Base-by-base conservation (phyloP, 1,140 invertebrate species). In the Globodera rostochiensis region DNA sequence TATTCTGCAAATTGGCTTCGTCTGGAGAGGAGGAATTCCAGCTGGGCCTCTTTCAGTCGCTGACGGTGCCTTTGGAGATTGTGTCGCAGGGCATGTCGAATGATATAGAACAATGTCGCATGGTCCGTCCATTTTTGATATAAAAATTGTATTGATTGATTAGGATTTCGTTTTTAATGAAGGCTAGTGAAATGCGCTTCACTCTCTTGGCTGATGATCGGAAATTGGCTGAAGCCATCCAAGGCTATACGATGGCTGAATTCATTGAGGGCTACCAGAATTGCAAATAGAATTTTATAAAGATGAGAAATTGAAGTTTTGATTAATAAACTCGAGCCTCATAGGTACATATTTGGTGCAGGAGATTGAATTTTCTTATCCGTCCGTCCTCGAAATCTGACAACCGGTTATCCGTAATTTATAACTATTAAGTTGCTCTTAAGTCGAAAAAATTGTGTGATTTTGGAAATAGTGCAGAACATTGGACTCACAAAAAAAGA, bases 141-240 rank as follows among this genome's bases (percentile, higher is more conserved):
- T 36, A 36, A 36, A 36, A 36, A 36, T 36, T 1, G 25, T 36
- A 60, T 50, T 49, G n/a, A 79, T 70, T 45, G 45, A 74, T 78
- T 47, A 46, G 21, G 36, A 53, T 7, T 53, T 53, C 7, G 15
- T 53, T 53, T 53, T 53, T 15, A 53, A 19, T 64, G 11, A 13
- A 60, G 76, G 79, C 79, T 7, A 46, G 64, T 3, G 57, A 80
- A 74, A 80, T 82, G 80, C 80, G 74, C 7, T 82, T 82, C 80
- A 82, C 53, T 45, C 45, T 82, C 5, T 81, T 82, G 36, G 47
- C 36, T 11, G 67, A 60, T n/a, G 80, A 82, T 47, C 53, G n/a
- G 15, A 53, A 19, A 71, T 80, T 82, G 53, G 67, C 71, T 6
- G 53, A 69, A 6, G 80, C 80, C 15, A 82, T 82, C 73, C 49